Percentiles rank a stretch among this genome's conserved stretches.
phyloP scores from a whole-genome alignment of 2,113 vertebrate genomes.

The Chloropsis cyanopogon region DNA sequence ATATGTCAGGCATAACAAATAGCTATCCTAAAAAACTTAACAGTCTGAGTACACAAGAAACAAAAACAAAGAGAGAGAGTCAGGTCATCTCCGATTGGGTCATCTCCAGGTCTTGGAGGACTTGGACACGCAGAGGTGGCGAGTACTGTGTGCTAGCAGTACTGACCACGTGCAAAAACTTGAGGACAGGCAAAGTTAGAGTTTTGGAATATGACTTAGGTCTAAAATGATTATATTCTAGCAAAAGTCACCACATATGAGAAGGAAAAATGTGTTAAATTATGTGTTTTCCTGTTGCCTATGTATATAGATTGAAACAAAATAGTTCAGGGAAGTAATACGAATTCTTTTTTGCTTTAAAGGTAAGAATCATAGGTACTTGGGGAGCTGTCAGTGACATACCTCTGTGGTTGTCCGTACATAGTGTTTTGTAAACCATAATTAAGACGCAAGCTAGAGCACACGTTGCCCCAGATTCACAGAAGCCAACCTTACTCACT shows the following conservation, averaged over 20 bases:
- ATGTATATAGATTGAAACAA: background rate
- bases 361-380: background rate
- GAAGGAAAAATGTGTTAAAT: background rate
- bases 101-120: rapidly evolving
- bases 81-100: background rate
- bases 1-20: background rate
- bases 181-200: background rate
- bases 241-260: background rate
- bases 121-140: rapidly evolving
- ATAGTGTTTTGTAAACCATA: background rate
- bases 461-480: conserved; percentile 41
- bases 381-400: background rate
- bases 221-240: background rate
- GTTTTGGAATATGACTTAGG: background rate
- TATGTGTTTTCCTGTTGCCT: background rate
- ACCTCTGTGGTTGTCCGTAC: background rate
- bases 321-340: background rate
- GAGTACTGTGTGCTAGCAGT: background rate
- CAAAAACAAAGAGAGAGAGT: background rate
- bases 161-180: background rate
- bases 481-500: conserved; percentile 26
- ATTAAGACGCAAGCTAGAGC: conserved; percentile 29
- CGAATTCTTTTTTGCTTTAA: background rate
- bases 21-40: background rate
- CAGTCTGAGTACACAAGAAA: background rate